phyloP scores from a whole-genome alignment of 2,113 vertebrate species.

The Plestiodon gilberti region DNA sequence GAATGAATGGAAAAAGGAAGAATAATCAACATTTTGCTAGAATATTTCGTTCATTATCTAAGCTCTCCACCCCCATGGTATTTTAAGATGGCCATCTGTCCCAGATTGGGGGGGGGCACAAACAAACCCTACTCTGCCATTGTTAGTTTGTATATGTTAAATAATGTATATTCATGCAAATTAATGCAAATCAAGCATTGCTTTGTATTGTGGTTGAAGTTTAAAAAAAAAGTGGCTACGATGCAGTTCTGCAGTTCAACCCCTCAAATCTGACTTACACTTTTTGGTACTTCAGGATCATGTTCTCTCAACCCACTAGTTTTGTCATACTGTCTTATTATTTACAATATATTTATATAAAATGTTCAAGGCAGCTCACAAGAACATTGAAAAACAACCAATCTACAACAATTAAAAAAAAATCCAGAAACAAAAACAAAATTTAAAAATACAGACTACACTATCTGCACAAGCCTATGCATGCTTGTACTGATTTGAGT shows the following conservation, averaged over 20 bases:
- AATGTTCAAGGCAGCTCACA: too few relatives aligned
- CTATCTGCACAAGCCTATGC: too few relatives aligned
- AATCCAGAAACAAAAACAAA: too few relatives aligned
- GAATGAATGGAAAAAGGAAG: background rate
- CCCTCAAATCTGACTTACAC: background rate
- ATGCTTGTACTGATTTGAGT: too few relatives aligned
- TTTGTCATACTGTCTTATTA: too few relatives aligned
- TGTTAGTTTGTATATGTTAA: background rate
- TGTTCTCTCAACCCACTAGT: too few relatives aligned
- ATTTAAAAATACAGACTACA: too few relatives aligned
- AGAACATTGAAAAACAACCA: too few relatives aligned
- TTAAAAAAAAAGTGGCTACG: background rate
- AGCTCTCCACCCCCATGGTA: background rate
- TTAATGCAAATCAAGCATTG: background rate
- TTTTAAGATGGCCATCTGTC: background rate
- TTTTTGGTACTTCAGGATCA: background rate
- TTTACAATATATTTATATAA: too few relatives aligned
- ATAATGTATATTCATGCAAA: background rate
- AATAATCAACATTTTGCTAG: conserved; percentile 6
- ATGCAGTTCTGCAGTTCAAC: background rate
- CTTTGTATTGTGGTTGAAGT: background rate
- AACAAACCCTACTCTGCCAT: background rate
- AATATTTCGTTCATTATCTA: background rate
- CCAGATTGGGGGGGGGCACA: background rate
- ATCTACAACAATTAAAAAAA: too few relatives aligned